Base-by-base conservation (phyloP, 2,888 invertebrate species). In the Napeogenes inachia region DNA sequence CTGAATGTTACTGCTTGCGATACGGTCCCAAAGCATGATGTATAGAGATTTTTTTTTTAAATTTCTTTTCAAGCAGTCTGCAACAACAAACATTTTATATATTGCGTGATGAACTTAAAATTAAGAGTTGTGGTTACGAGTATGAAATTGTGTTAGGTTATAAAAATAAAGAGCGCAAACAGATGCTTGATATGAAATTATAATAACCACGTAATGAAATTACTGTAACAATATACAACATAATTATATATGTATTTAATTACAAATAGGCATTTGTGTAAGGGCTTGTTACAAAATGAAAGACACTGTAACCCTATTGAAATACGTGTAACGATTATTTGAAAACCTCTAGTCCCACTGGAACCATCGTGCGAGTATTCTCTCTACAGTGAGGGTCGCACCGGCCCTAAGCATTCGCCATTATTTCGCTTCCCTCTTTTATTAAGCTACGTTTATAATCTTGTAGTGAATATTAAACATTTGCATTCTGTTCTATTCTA, bases 331-430 rank as follows among this genome's bases (percentile, higher is more conserved):
- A 90, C 85, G 85, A 87, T 89, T 87, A 86, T 89, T 91, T 91
- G 89, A 92, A 92, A 92, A 92, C 92, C 92, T 93, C 93, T 93
- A 93, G 93, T 93, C 93, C 92, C 92, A 92, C 92, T 92, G 91
- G 88, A 85, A 84, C 89, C 90, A 88, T 91, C 89, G 90, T 90
- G 86, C 82, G 87, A 84, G 79, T 82, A 82, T 75, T 81, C 76
- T 75, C 78, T 76, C 21, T 76, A 76, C 77, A 75, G 13, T 55
- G 53, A 57, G 54, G 35, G 59, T 45, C 32, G 42, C 54, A 5
- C 45, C 8, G 46, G 46, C 56, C 53, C 56, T 50, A 30, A 61
- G 54, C 60, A 50, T 50, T 50, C 50, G 73, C 75, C 73, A 70
- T 68, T 70, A 71, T 80, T 84, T 82, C 82, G 85, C 89, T 89